Base-by-base conservation (phyloP, 2,888 invertebrate species). In the Heliconius hortense region DNA sequence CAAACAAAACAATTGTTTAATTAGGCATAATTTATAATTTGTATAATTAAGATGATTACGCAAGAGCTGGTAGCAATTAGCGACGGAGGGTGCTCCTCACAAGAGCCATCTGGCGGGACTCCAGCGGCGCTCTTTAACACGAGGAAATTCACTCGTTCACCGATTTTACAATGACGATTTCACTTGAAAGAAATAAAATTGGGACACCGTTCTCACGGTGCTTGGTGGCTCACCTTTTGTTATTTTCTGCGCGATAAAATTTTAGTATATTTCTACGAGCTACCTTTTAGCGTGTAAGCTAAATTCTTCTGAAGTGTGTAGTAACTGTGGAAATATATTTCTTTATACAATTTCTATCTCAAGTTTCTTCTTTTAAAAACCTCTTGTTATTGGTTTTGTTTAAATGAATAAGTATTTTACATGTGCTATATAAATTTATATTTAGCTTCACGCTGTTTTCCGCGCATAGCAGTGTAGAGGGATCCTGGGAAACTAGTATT, bases 41-140 rank as follows among this genome's bases (percentile, higher is more conserved):
- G 82, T 81, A 81, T 85, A 85, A 85, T 86, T 84, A 83, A 82
- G 87, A 91, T 90, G 91, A 93, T 92, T 92, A 89, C 87, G 86
- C 86, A 87, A 88, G 88, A 90, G 89, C 89, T 91, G 87, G 89
- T 86, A 91, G 92, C 92, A 93, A 92, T 93, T 93, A 93, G 90
- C 86, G 82, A 80, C 79, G 79, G 85, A 89, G 90, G 87, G 90
- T 88, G 84, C 91, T 90, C 82, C 84, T 84, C 86, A 84, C 85
- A 86, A 90, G 91, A 86, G 89, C 87, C 88, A 90, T 90, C 93
- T 93, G 93, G 93, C 93, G 86, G 82, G 82, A 81, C 87, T 92
- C 93, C 93, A 93, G 88, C 83, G 84, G 83, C 86, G 83, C 90
- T 89, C 84, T 88, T 90, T 87, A 87, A 86, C 86, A 86, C 87